These are phyloP conservation scores for Lepidiolamprologus cunningtoni DNA, from an alignment of 2,113 vertebrate genomes.

Conservation along the genomic window DNA sequence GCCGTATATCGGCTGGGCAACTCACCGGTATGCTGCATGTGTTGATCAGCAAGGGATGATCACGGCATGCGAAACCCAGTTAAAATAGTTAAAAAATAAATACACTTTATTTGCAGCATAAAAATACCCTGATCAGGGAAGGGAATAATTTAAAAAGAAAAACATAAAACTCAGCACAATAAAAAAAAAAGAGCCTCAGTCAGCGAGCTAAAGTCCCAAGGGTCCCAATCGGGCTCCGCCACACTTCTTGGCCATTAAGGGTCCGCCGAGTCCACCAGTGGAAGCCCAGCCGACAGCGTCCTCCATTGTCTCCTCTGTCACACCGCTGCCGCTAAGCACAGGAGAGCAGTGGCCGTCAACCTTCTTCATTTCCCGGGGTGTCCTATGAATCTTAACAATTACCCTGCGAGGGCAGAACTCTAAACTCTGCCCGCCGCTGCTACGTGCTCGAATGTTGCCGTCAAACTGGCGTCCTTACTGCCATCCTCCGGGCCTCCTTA, in stretches of 20 bases:
- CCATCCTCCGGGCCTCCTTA: neutral
- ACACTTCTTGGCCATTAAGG: neutral
- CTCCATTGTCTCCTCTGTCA: neutral
- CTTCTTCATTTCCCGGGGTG: neutral
- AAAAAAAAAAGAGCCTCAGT: neutral
- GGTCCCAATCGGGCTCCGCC: neutral
- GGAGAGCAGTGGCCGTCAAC: fast-evolving
- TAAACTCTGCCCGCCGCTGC: neutral
- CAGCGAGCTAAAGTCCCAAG: neutral
- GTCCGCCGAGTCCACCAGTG: neutral
- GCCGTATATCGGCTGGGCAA: fast-evolving
- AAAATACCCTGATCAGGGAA: neutral
- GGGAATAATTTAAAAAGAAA: too few species aligned
- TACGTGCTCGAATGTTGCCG: neutral
- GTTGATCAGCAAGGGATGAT: neutral
- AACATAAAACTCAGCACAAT: neutral
- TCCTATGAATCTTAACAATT: neutral
- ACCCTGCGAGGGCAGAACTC: neutral
- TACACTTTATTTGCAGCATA: neutral
- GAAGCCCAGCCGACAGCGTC: neutral
- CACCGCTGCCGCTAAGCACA: neutral
- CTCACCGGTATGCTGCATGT: neutral
- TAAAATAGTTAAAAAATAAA: neutral
- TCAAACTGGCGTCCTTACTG: neutral
- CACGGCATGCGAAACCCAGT: neutral